These are phyloP conservation scores for Callorhinus ursinus DNA, from an alignment of 2,113 vertebrate genomes.

Conservation along the genomic window DNA sequence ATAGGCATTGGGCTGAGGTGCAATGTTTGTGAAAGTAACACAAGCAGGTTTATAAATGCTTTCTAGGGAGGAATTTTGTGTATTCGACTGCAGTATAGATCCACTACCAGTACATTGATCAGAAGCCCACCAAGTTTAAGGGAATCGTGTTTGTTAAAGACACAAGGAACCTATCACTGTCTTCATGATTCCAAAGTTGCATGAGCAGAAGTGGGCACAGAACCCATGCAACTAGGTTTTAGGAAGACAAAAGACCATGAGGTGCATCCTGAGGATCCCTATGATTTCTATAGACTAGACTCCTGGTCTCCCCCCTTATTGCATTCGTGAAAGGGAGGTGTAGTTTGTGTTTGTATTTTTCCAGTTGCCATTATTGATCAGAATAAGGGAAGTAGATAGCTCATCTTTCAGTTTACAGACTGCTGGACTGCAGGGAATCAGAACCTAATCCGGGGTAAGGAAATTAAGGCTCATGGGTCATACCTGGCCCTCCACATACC, in stretches of 20 bases:
- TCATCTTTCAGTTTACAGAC: background rate
- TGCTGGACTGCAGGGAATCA: too few relatives aligned
- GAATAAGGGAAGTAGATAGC: background rate
- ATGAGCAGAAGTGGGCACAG: background rate
- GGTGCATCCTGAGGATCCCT: too few relatives aligned
- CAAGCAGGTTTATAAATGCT: background rate
- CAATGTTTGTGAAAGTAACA: background rate
- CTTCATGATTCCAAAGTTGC: background rate
- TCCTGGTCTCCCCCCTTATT: background rate
- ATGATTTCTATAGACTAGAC: too few relatives aligned
- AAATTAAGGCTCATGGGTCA: background rate
- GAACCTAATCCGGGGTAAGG: background rate
- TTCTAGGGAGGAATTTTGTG: background rate
- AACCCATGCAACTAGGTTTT: background rate
- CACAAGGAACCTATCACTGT: background rate
- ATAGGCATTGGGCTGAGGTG: too few relatives aligned
- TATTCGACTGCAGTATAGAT: background rate
- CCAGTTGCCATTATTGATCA: background rate
- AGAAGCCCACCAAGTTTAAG: background rate
- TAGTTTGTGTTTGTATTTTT: background rate
- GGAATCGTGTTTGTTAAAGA: too few relatives aligned
- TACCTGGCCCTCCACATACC: background rate
- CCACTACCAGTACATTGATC: background rate
- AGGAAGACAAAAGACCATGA: background rate
- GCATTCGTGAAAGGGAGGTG: background rate